These are phyloP conservation scores for Latheticus oryzae DNA, from an alignment of 2,888 invertebrate species.

Conservation along the genomic window DNA sequence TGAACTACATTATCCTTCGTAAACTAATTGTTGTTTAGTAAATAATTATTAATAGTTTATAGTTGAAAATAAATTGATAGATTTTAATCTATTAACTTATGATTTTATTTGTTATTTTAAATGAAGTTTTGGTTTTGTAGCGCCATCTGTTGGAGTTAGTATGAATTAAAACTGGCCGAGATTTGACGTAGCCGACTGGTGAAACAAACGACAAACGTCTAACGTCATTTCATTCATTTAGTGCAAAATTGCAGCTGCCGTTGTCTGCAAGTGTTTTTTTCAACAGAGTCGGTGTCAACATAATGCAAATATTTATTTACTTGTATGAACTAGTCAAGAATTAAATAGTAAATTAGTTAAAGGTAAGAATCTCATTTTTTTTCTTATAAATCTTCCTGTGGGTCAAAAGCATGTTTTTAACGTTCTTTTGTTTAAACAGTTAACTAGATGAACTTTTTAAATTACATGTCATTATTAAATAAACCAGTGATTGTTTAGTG, in stretches of 20 bases:
- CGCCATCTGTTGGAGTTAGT: too few species aligned
- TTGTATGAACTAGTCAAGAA: constrained; percentile 10
- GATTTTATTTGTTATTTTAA: too few species aligned
- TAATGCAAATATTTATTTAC: constrained; percentile 22
- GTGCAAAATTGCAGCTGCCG: constrained; percentile 27
- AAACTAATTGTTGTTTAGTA: too few species aligned
- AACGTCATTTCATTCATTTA: constrained; percentile 31
- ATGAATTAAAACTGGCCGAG: too few species aligned
- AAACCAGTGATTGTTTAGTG: constrained; percentile 10
- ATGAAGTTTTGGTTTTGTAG: too few species aligned
- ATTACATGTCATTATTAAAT: constrained; percentile 30
- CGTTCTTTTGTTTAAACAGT: constrained; percentile 34
- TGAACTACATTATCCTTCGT: too few species aligned
- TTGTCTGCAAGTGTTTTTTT: constrained; percentile 36
- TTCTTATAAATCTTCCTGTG: constrained; percentile 9
- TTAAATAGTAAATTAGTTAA: constrained; percentile 2
- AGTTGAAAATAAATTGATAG: too few species aligned
- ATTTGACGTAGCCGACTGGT: too few species aligned
- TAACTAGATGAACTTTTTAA: constrained; percentile 26
- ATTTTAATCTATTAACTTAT: too few species aligned
- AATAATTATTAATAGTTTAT: too few species aligned
- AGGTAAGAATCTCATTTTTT: constrained; percentile 23
- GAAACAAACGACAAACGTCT: constrained; percentile 2
- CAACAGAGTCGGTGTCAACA: constrained; percentile 34
- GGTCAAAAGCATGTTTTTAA: constrained; percentile 32